These are phyloP conservation scores for Cotesia congregata DNA, from an alignment of 2,888 invertebrate genomes.

Conservation along the genomic window DNA sequence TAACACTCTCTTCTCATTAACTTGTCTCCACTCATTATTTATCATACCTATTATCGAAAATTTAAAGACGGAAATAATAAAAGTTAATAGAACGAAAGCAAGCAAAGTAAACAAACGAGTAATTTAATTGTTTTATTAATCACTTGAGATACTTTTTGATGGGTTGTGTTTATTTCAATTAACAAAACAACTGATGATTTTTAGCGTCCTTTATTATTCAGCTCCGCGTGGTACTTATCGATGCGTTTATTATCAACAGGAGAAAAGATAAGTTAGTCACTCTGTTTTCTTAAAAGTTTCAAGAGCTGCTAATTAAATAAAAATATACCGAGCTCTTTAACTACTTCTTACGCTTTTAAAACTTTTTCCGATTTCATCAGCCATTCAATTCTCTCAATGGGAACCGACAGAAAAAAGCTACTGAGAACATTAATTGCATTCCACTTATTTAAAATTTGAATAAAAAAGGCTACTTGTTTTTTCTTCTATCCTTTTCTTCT, in stretches of 20 bases:
- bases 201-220: not conserved
- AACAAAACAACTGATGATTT: not conserved
- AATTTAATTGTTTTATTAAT: not conserved
- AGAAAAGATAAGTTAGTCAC: not conserved
- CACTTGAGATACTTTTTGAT: not conserved
- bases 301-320: not conserved
- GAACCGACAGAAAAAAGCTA: not conserved
- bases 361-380: not conserved
- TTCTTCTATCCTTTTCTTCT: too few species aligned
- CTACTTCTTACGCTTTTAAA: not conserved
- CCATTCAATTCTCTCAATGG: not conserved
- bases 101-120: not conserved
- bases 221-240: not conserved
- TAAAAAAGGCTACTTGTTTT: not conserved
- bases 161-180: not conserved
- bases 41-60: not conserved
- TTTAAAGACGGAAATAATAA: not conserved
- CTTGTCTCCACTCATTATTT: constrained; percentile 24
- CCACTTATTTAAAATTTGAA: not conserved
- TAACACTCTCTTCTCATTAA: constrained; percentile 45
- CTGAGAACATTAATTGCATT: constrained; percentile 5
- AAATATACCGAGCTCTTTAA: not conserved
- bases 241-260: not conserved
- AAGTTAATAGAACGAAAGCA: not conserved
- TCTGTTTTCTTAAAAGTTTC: not conserved